These are phyloP conservation scores for Phenacoccus solenopsis DNA, from an alignment of 1,140 invertebrate genomes.

Conservation along the genomic window DNA sequence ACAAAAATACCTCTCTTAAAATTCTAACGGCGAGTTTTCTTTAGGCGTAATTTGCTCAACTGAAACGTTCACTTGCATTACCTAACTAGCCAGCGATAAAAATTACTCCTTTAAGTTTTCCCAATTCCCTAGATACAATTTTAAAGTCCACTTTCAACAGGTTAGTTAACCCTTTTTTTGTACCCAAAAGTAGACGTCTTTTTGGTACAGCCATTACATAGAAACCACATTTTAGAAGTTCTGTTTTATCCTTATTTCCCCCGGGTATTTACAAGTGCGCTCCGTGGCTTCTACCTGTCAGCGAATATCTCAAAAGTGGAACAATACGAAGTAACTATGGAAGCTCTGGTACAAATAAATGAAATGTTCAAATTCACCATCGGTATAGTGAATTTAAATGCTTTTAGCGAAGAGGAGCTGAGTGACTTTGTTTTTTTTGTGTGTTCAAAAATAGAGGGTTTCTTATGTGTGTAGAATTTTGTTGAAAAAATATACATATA, in stretches of 20 bases:
- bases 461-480: too few species aligned
- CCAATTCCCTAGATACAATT: background rate
- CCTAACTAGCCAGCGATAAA: background rate
- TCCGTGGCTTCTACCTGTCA: background rate
- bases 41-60: background rate
- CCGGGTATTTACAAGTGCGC: background rate
- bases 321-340: background rate
- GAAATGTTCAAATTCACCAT: background rate
- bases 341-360: too few species aligned
- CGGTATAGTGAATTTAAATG: too few species aligned
- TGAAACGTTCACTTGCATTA: background rate
- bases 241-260: slow-evolving; percentile 1
- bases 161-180: background rate
- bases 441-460: too few species aligned
- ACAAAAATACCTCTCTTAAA: too few species aligned
- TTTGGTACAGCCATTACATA: background rate
- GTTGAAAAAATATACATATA: too few species aligned
- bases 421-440: too few species aligned
- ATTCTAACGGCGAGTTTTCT: background rate
- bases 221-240: background rate
- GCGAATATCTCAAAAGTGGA: background rate
- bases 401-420: too few species aligned
- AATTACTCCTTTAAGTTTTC: background rate
- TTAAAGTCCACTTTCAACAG: background rate
- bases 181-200: too few species aligned